Conservation (phyloP, 1,140 invertebrate species). For the Aphelinus atriplicis region DNA sequence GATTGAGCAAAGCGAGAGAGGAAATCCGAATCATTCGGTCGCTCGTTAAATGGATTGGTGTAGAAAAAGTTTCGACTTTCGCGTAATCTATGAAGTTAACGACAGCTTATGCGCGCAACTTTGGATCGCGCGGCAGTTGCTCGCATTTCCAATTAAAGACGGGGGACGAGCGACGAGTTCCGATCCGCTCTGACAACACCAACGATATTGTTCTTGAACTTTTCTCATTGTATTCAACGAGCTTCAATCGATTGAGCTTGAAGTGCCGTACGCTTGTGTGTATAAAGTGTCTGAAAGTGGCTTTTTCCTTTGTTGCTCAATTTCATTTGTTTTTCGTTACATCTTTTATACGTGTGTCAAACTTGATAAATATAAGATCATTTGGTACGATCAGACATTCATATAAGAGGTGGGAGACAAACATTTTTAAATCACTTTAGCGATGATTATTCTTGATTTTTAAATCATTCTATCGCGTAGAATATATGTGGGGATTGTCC, state of each 20-base stretch:
- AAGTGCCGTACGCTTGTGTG: neutral
- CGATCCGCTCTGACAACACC: slow-evolving; percentile 39
- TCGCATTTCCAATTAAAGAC: slow-evolving; percentile 43
- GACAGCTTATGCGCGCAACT: slow-evolving; percentile 21
- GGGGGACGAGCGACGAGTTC: slow-evolving; percentile 30
- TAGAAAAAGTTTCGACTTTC: slow-evolving; percentile 40
- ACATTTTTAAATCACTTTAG: too few relatives aligned
- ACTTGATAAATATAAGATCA: too few relatives aligned
- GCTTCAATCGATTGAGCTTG: neutral
- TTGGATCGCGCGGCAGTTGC: neutral
- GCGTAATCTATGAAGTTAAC: slow-evolving; percentile 43
- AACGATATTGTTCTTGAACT: slow-evolving; percentile 34
- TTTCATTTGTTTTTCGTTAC: too few relatives aligned
- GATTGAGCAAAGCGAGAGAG: neutral
- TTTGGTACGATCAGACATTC: too few relatives aligned
- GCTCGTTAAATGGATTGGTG: slow-evolving; percentile 27
- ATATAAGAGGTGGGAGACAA: too few relatives aligned
- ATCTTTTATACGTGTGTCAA: too few relatives aligned
- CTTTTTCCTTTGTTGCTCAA: too few relatives aligned
- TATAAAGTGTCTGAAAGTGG: too few relatives aligned
- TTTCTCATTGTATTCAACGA: slow-evolving; percentile 23
- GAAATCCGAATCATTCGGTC: neutral
- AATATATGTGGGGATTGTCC: too few relatives aligned
- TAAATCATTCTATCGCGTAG: too few relatives aligned
- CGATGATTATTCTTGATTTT: too few relatives aligned